Conservation (phyloP, 37 sponge, comb jelly and placozoan species). For the Dysidea cf. avara region DNA sequence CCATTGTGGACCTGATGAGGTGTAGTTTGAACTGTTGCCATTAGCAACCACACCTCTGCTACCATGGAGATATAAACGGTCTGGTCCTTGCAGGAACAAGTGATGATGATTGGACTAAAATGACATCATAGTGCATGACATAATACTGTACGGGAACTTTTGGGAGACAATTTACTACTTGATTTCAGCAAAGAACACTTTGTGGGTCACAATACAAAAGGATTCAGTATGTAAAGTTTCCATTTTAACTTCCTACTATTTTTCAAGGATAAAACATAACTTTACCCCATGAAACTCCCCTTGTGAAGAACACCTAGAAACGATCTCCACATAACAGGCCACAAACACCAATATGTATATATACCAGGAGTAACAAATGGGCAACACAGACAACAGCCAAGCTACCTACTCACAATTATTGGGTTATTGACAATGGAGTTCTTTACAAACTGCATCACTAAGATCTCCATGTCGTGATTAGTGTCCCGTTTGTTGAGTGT, state of each 20-base stretch:
- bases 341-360: too few relatives aligned
- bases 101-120: constrained; percentile 70
- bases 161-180: too few relatives aligned
- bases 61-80: constrained; percentile 55
- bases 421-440: constrained; percentile 76
- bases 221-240: too few relatives aligned
- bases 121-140: background rate
- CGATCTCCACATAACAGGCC: too few relatives aligned
- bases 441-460: constrained; percentile 69
- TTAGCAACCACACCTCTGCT: constrained; percentile 22
- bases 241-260: too few relatives aligned
- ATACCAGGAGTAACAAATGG: too few relatives aligned
- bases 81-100: constrained; percentile 66
- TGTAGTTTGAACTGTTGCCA: constrained; percentile 1
- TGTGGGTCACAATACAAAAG: too few relatives aligned
- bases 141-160: background rate
- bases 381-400: too few relatives aligned
- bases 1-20: constrained; percentile 67
- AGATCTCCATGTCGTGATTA: constrained; percentile 14
- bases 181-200: too few relatives aligned
- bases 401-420: constrained; percentile 27
- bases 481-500: background rate
- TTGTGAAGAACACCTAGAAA: too few relatives aligned
- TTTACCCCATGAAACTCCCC: too few relatives aligned
- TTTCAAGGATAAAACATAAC: too few relatives aligned